Evolutionary conservation across 2,888 invertebrate genomes (phyloP).

Genomic region (Ametastegia equiseti): DNA sequence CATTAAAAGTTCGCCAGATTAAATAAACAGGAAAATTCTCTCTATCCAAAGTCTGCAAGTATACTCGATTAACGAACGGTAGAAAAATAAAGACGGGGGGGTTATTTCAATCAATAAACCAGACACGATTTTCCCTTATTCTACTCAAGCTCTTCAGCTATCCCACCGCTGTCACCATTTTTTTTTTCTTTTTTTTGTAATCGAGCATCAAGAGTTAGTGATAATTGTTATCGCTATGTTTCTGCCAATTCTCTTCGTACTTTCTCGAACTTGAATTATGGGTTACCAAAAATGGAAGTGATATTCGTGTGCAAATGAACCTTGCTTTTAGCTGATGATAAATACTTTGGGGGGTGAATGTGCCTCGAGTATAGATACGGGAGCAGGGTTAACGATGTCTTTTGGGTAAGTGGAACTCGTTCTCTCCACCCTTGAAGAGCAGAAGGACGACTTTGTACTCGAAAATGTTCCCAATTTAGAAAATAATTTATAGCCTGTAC

Average conservation of each 20-base stretch:
- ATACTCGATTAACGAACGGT: too few species aligned
- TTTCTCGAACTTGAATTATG: not conserved
- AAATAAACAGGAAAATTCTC: not conserved
- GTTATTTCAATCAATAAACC: too few species aligned
- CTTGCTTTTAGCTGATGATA: not conserved
- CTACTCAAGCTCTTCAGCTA: too few species aligned
- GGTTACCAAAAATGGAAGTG: not conserved
- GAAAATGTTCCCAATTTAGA: constrained; percentile 21
- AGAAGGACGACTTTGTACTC: not conserved
- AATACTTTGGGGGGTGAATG: not conserved
- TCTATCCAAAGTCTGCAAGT: too few species aligned
- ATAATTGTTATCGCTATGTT: too few species aligned
- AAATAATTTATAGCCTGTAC: not conserved
- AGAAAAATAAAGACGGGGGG: too few species aligned
- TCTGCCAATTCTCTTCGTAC: not conserved
- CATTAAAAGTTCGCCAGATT: not conserved
- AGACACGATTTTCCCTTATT: too few species aligned
- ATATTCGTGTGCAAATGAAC: not conserved
- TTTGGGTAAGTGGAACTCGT: not conserved
- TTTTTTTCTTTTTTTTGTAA: too few species aligned
- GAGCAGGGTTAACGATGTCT: constrained; percentile 17
- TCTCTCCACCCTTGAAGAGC: not conserved
- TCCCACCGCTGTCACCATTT: too few species aligned
- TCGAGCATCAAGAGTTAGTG: too few species aligned
- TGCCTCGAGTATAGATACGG: not conserved